Evolutionary conservation across 2,888 invertebrate genomes (phyloP).

Genomic region (Drosophila helvetica): DNA sequence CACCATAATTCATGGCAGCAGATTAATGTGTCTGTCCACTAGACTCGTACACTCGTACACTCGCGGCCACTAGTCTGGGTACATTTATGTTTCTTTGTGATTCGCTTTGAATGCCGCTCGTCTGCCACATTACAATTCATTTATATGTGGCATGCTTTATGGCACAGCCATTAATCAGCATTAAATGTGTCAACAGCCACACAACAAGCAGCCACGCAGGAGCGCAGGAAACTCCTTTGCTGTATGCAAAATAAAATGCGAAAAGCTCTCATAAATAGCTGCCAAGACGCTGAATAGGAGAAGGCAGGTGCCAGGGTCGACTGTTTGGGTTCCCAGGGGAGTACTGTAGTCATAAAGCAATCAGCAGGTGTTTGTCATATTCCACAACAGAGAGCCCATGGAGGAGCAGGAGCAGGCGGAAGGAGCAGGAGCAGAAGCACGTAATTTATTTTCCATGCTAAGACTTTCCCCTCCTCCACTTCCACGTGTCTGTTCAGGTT

Average conservation of each 20-base stretch:
- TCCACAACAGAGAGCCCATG: conserved; percentile 5
- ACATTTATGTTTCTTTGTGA: background rate
- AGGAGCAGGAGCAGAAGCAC: background rate
- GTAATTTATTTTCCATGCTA: conserved; percentile 64
- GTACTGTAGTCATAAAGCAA: conserved; percentile 51
- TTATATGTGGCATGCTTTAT: conserved; percentile 71
- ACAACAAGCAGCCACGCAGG: conserved; percentile 8
- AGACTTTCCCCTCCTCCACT: conserved; percentile 23
- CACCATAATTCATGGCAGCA: conserved; percentile 52
- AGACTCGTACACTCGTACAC: background rate
- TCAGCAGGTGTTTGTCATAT: conserved; percentile 73
- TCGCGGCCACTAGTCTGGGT: too few relatives aligned
- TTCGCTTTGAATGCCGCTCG: conserved; percentile 3
- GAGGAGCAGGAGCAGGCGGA: too few relatives aligned
- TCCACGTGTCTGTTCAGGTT: conserved; percentile 5
- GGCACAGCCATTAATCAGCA: conserved; percentile 72
- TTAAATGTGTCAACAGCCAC: conserved; percentile 72
- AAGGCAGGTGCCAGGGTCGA: background rate
- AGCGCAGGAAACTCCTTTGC: conserved; percentile 23
- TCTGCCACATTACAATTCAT: conserved; percentile 68
- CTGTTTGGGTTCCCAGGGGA: background rate
- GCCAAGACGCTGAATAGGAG: conserved; percentile 37
- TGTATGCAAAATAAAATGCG: conserved; percentile 65
- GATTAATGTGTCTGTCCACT: conserved; percentile 52
- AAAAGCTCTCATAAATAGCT: conserved; percentile 69